These are phyloP conservation scores for Gulo gulo DNA, from an alignment of 2,113 vertebrate genomes.

Conservation along the genomic window DNA sequence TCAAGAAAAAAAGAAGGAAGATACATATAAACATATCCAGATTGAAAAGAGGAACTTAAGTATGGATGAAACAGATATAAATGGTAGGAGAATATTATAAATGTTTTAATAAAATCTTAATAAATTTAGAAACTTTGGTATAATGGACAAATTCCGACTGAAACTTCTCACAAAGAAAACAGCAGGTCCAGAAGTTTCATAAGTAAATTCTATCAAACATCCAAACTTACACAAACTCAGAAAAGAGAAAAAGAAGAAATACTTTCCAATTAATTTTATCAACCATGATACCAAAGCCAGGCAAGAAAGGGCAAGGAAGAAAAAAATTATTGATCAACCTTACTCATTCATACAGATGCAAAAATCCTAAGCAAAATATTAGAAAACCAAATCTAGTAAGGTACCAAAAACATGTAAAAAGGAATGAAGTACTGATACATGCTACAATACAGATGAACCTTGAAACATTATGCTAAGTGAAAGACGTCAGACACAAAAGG, in stretches of 20 bases:
- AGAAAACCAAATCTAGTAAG: constrained; percentile 4
- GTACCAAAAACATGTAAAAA: constrained; percentile 28
- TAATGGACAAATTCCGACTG: neutral
- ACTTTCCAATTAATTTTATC: constrained; percentile 4
- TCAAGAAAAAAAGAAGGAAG: neutral
- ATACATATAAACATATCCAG: neutral
- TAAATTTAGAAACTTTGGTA: neutral
- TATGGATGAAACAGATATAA: neutral
- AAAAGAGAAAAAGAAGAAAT: constrained; percentile 29
- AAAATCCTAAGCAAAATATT: constrained; percentile 17
- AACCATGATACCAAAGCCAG: constrained; percentile 14
- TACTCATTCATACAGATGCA: neutral
- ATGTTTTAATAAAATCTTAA: neutral
- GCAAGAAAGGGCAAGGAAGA: constrained; percentile 8
- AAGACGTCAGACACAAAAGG: constrained; percentile 6
- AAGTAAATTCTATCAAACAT: constrained; percentile 25
- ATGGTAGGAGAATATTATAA: neutral
- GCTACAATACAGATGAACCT: neutral
- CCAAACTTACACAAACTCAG: constrained; percentile 14
- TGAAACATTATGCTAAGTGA: constrained; percentile 13
- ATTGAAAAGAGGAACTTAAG: neutral
- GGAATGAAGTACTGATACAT: neutral
- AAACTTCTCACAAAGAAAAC: constrained; percentile 35
- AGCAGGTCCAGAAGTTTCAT: neutral
- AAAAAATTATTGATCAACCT: neutral